A percentile compares a stretch with the other conserved stretches of the same genome.
phyloP scores from a whole-genome alignment of 2,888 invertebrate genomes.

The Plemyria rubiginata region DNA sequence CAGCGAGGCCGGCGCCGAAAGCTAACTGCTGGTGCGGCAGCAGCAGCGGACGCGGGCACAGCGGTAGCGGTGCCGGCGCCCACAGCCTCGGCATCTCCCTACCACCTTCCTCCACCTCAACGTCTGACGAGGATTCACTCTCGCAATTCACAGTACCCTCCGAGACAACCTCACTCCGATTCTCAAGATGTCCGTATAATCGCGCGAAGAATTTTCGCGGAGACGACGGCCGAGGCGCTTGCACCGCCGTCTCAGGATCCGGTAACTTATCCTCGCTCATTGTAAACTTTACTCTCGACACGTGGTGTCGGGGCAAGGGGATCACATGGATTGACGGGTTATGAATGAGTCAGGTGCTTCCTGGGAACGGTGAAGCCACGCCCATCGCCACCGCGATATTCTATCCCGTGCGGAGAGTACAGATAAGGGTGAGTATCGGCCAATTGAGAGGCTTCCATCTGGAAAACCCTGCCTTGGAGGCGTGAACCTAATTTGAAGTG shows the following conservation, averaged over 20 bases:
- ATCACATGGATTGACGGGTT: constrained; percentile 65
- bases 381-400: constrained; percentile 54
- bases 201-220: constrained; percentile 92
- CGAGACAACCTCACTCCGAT: constrained; percentile 35
- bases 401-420: constrained; percentile 51
- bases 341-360: constrained; percentile 64
- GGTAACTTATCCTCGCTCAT: constrained; percentile 38
- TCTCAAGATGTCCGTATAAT: constrained; percentile 91
- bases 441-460: constrained; percentile 53
- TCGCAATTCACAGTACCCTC: constrained; percentile 52
- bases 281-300: constrained; percentile 34
- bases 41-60: constrained; percentile 75
- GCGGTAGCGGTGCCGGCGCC: constrained; percentile 71
- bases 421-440: constrained; percentile 56
- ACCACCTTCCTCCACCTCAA: constrained; percentile 67
- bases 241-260: constrained; percentile 53
- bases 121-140: constrained; percentile 78
- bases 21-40: constrained; percentile 81
- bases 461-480: constrained; percentile 50
- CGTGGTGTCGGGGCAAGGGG: constrained; percentile 56
- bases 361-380: constrained; percentile 51
- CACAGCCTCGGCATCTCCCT: constrained; percentile 51
- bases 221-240: constrained; percentile 87
- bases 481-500: constrained; percentile 11
- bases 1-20: constrained; percentile 85